Evolutionary conservation across 35 echinoderm and acorn worm genomes (phyloP), one percentile per base, ranked within the genome.

Genomic region (Ptychodera flava): DNA sequence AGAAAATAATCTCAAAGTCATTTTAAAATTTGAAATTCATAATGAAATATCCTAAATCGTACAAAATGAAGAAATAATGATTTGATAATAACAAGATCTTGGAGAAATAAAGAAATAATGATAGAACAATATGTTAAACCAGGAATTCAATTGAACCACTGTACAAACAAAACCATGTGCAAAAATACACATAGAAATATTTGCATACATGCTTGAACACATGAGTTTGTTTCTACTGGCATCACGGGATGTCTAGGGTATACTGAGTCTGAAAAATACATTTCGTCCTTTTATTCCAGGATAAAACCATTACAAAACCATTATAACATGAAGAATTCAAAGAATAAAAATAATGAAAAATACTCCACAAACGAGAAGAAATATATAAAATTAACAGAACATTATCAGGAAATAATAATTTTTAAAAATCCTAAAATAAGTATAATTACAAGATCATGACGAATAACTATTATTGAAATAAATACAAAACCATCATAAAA

Each of bases 181-280:
- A n/a, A n/a, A n/a, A 77, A 15, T 77, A 77, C n/a, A 77, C n/a
- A 77, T 77, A 77, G n/a, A 77, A 77, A 77, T n/a, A n/a, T n/a
- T n/a, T n/a, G n/a, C n/a, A n/a, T n/a, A n/a, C n/a, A n/a, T n/a
- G n/a, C n/a, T n/a, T n/a, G n/a, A n/a, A n/a, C n/a, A n/a, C n/a
- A n/a, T n/a, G n/a, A n/a, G n/a, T n/a, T n/a, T n/a, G n/a, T n/a
- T n/a, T n/a, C n/a, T n/a, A n/a, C n/a, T n/a, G n/a, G n/a, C n/a
- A n/a, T n/a, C n/a, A n/a, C n/a, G n/a, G n/a, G n/a, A n/a, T n/a
- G n/a, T n/a, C n/a, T n/a, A n/a, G n/a, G n/a, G n/a, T n/a, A n/a
- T n/a, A n/a, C n/a, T n/a, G n/a, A n/a, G n/a, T n/a, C n/a, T n/a
- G n/a, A n/a, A n/a, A n/a, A n/a, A n/a, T n/a, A n/a, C n/a, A n/a